Evolutionary conservation across 2,888 invertebrate species (phyloP).

Genomic region (Oligia latruncula): DNA sequence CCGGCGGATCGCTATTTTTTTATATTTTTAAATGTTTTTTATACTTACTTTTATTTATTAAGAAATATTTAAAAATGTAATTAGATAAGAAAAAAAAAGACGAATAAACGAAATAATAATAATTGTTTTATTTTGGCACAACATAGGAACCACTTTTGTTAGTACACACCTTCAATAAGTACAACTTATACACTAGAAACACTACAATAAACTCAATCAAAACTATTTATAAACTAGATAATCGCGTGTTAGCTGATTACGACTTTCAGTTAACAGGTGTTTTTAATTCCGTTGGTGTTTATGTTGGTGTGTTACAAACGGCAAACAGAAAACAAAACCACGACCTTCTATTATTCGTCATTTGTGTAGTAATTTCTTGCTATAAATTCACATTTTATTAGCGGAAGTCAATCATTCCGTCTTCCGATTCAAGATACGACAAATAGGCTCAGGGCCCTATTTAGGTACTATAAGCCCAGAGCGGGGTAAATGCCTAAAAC

Average conservation of each 20-base stretch:
- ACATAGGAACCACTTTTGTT: too few species aligned
- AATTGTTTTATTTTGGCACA: too few species aligned
- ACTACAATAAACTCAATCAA: constrained; percentile 6
- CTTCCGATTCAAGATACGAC: neutral
- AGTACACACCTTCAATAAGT: too few species aligned
- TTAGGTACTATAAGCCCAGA: too few species aligned
- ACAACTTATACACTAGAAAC: too few species aligned
- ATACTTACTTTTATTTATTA: too few species aligned
- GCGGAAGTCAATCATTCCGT: constrained; percentile 10
- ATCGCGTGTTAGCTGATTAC: constrained; percentile 41
- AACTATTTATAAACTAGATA: constrained; percentile 27
- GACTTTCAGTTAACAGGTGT: constrained; percentile 57
- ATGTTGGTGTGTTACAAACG: constrained; percentile 30
- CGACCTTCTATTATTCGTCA: constrained; percentile 34
- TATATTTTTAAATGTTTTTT: too few species aligned
- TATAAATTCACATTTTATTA: constrained; percentile 8
- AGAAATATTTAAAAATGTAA: too few species aligned
- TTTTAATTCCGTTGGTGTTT: constrained; percentile 27
- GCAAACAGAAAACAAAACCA: constrained; percentile 29
- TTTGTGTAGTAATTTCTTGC: neutral
- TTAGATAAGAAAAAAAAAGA: too few species aligned
- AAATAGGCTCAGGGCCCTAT: neutral
- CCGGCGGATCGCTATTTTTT: too few species aligned
- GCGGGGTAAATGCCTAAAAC: too few species aligned
- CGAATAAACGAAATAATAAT: too few species aligned